Base-by-base conservation (phyloP, 2,797 vertebrate species). In the Holocentrus rufus region DNA sequence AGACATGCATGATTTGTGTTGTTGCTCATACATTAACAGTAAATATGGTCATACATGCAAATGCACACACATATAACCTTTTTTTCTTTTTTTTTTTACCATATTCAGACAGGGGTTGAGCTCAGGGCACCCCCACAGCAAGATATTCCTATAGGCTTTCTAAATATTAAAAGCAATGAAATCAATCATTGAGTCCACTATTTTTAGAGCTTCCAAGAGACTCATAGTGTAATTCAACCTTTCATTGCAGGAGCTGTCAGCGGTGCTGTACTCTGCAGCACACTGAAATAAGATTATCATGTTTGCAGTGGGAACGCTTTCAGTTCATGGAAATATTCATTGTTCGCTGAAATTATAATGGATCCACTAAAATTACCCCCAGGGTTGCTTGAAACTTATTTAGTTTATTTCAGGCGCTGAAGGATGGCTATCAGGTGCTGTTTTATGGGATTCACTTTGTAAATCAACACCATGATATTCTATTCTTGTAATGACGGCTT, bases 211-310 rank as follows among this genome's bases (percentile, higher is more conserved):
- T 14, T 84, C 54, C 36, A 31, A 27, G 34, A 53, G 44, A 46
- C 46, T 52, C 76, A 60, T 81, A 81, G 89, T 89, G 87, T 90
- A 89, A 90, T 86, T 89, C 88, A 84, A 90, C 44, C 84, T 74
- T 65, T 77, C 76, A 52, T 79, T 72, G 80, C 84, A 47, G 81
- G 44, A 77, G 77, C 84, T 78, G 80, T 67, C 81, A 58, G 84
- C 77, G 60, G 82, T 17, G 20, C 79, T 77, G 75, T 77, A 65
- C 72, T 72, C 80, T 78, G 85, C 86, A 71, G 69, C 59, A 58
- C 59, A 58, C 74, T 82, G 69, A 86, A 90, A 87, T 81, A 77
- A 82, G 82, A 81, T 81, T 79, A 85, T 87, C 69, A 11, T 79
- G 72, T 85, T 78, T 84, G 81, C 82, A 36, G 13, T 58, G 64